These are phyloP conservation scores for Stenotaenia linearis DNA, from an alignment of 2,888 invertebrate species.

Conservation along the genomic window DNA sequence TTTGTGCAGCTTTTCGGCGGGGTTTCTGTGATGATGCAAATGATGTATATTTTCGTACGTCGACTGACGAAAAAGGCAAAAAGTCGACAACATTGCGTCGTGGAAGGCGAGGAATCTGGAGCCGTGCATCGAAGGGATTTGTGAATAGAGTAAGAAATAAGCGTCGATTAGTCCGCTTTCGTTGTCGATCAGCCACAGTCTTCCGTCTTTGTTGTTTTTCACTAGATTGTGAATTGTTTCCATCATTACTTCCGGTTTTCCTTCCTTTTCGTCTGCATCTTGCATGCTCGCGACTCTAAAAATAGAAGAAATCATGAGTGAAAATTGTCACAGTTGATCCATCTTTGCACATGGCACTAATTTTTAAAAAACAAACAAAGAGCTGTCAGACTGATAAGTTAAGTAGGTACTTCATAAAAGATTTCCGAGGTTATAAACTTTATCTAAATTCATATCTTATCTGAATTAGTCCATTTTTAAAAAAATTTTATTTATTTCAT, in stretches of 20 bases:
- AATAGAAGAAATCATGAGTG: constrained; percentile 30
- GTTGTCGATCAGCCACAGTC: constrained; percentile 49
- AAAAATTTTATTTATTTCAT: too few relatives aligned
- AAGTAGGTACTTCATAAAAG: too few relatives aligned
- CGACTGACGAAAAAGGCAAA: constrained; percentile 44
- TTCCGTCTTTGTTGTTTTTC: constrained; percentile 41
- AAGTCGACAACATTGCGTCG: constrained; percentile 43
- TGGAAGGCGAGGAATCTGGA: constrained; percentile 44
- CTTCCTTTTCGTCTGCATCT: constrained; percentile 46
- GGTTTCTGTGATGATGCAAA: constrained; percentile 36
- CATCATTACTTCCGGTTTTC: constrained; percentile 43
- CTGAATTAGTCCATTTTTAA: too few relatives aligned
- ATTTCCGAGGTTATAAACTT: too few relatives aligned
- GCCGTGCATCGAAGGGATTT: constrained; percentile 32
- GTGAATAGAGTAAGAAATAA: constrained; percentile 44
- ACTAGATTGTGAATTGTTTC: constrained; percentile 47
- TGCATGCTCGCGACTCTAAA: constrained; percentile 47
- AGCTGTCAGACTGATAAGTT: too few relatives aligned
- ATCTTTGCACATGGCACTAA: too few relatives aligned
- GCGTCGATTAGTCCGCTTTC: constrained; percentile 48
- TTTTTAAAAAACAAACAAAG: neutral
- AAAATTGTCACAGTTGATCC: too few relatives aligned
- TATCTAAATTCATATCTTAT: too few relatives aligned
- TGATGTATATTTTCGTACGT: constrained; percentile 39
- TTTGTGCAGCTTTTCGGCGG: constrained; percentile 38